Percentiles rank a stretch among this genome's conserved stretches.
Evolutionary conservation across 2,797 vertebrate species (phyloP).

Genomic region (Galagoides demidoff): DNA sequence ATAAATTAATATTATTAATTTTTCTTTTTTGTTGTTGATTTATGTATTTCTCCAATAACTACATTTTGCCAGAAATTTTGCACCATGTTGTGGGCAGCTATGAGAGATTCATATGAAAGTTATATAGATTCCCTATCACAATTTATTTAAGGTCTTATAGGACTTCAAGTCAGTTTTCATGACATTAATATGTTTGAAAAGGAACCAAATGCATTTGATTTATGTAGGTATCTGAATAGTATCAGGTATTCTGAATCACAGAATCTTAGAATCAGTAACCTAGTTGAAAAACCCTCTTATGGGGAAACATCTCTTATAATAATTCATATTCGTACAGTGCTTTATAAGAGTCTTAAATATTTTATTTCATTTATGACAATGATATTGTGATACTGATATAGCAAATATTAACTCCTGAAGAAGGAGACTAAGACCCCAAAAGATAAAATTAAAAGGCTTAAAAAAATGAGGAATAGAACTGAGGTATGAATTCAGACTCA

Average conservation of each 20-base stretch:
- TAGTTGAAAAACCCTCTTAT: not conserved
- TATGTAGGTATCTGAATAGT: not conserved
- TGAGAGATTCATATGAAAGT: not conserved
- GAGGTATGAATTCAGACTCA: not conserved
- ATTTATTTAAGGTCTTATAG: not conserved
- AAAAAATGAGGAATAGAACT: not conserved
- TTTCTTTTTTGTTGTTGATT: not conserved
- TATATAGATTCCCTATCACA: not conserved
- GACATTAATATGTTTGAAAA: not conserved
- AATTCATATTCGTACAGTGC: not conserved
- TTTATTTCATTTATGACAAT: not conserved
- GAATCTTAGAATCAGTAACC: not conserved
- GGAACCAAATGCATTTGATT: slow-evolving; percentile 1
- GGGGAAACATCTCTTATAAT: not conserved
- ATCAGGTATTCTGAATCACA: not conserved
- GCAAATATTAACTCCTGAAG: not conserved
- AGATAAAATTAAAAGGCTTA: not conserved
- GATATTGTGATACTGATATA: not conserved
- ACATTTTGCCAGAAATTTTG: not conserved
- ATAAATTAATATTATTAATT: not conserved
- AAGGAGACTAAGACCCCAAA: not conserved
- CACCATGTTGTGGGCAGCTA: not conserved
- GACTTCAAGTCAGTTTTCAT: not conserved
- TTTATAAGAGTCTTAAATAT: not conserved
- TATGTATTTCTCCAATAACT: not conserved